Percentiles rank a stretch among this genome's conserved stretches.
phyloP scores from a whole-genome alignment of 2,797 vertebrate species.

The Eulemur mongoz region DNA sequence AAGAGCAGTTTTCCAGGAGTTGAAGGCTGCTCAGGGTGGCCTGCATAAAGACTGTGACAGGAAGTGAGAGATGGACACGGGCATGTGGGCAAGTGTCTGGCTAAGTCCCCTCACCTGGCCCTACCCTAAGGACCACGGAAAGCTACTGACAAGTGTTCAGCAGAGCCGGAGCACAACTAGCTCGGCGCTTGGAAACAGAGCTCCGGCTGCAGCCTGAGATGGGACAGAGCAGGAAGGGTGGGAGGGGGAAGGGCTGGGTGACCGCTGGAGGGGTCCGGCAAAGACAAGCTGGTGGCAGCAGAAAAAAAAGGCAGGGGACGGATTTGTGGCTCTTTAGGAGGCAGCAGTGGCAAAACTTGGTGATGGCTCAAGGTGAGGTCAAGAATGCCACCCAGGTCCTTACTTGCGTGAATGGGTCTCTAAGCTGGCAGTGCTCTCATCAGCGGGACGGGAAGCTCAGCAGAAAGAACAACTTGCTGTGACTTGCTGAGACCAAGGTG shows the following conservation, averaged over 20 bases:
- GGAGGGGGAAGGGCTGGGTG: neutral
- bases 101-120: neutral
- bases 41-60: neutral
- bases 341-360: neutral
- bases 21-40: neutral
- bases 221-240: fast-evolving
- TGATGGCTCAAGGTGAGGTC: neutral
- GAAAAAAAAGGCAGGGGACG: neutral
- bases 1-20: neutral
- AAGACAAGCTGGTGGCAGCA: neutral
- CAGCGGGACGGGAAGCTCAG: neutral
- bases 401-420: neutral
- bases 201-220: too few relatives aligned
- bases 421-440: too few relatives aligned
- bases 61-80: neutral
- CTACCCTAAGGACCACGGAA: neutral
- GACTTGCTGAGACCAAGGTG: neutral
- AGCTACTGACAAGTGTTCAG: neutral
- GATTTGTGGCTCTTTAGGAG: neutral
- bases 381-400: neutral
- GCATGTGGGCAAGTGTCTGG: neutral
- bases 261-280: fast-evolving
- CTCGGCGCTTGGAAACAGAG: neutral
- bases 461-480: neutral
- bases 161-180: neutral